phyloP scores from a whole-genome alignment of 1,140 invertebrate species.

The Pemphigus obesinymphae region DNA sequence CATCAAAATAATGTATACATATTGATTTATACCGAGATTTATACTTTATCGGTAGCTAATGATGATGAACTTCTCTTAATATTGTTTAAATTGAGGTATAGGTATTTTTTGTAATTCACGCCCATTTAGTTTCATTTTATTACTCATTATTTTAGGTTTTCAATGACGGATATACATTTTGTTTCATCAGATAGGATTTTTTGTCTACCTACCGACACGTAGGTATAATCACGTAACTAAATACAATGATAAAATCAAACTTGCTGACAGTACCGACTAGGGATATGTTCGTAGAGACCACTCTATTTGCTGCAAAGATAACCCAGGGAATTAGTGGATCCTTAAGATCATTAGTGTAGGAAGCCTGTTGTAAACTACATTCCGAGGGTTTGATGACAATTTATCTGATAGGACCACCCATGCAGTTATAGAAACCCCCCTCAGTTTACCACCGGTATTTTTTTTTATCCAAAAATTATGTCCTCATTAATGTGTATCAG shows the following conservation, averaged over 20 bases:
- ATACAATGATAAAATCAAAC: conserved; percentile 28
- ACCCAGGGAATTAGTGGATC: conserved; percentile 22
- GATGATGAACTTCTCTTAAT: too few relatives aligned
- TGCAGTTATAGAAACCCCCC: conserved; percentile 1
- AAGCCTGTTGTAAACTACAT: conserved; percentile 18
- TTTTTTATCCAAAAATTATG: conserved; percentile 37
- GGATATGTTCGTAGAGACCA: conserved; percentile 19
- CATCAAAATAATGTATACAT: too few relatives aligned
- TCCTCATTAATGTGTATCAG: conserved; percentile 31
- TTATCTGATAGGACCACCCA: conserved; percentile 40
- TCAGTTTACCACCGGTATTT: not conserved
- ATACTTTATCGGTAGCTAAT: too few relatives aligned
- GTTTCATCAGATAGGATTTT: conserved; percentile 13
- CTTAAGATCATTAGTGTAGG: conserved; percentile 31
- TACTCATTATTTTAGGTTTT: not conserved
- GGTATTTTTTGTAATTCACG: too few relatives aligned
- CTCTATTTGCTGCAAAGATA: conserved; percentile 2
- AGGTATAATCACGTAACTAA: not conserved
- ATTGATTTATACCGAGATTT: too few relatives aligned
- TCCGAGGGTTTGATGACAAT: conserved; percentile 37
- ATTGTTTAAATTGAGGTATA: too few relatives aligned
- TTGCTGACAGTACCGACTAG: conserved; percentile 27
- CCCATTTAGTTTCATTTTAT: too few relatives aligned
- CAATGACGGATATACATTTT: not conserved
- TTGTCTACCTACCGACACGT: not conserved